Evolutionary conservation across 1,140 invertebrate species (phyloP), one percentile per base, ranked within the genome.

Genomic region (Babylonia areolata): DNA sequence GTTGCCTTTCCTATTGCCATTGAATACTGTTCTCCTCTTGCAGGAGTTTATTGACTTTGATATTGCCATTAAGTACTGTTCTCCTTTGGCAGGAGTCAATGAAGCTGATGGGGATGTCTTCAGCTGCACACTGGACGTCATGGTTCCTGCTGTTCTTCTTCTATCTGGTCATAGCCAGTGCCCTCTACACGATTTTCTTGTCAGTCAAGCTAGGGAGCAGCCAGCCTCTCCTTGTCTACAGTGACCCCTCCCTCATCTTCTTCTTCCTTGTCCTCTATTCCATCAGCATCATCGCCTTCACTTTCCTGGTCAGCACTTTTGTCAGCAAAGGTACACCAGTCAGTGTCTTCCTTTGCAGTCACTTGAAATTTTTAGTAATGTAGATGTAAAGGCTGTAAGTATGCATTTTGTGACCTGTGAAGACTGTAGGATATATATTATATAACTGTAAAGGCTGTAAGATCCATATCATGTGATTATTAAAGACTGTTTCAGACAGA

Each of bases 51-150:
- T n/a, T n/a, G n/a, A n/a, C n/a, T n/a, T n/a, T n/a, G n/a, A n/a
- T n/a, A n/a, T n/a, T n/a, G n/a, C n/a, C n/a, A n/a, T n/a, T n/a
- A 5, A n/a, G 42, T 15, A 46, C 42, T 46, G 58, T 28, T 64
- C 28, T 6, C 28, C 58, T 5, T 12, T 54, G 2, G 20, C 86
- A 97, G 96, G 97, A 97, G 95, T 96, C 97, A 0, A 97, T 97
- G 97, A 97, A 97, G 93, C 97, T 97, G 92, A 98, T 98, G 97
- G 97, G 97, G 3, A 92, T 98, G 28, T 95, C 96, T 31, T 96
- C 96, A 87, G 97, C 96, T 96, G 90, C 98, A 35, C 97, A 98
- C 90, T 97, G 97, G 97, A 93, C 95, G 2, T 97, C 97, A 1
- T 97, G 97, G 97, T 97, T 97, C 92, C 93, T 96, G 40, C 97